phyloP scores from a whole-genome alignment of 2,113 vertebrate species.

The Dasyprocta punctata region DNA sequence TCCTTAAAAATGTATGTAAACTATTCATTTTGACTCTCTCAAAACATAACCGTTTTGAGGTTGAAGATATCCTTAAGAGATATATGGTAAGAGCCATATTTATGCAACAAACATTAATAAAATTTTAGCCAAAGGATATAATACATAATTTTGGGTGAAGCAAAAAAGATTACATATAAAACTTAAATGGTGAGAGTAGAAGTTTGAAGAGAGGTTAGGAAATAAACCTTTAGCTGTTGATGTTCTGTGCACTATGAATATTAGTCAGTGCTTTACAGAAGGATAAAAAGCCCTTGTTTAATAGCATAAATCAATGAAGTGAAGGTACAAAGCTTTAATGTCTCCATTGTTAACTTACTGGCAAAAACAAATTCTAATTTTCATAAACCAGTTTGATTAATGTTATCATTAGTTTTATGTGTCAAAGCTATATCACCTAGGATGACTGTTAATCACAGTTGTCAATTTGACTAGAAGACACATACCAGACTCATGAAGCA shows the following conservation, averaged over 20 bases:
- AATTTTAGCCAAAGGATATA: neutral
- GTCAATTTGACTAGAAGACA: neutral
- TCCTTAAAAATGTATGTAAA: neutral
- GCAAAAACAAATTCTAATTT: neutral
- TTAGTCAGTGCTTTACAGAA: neutral
- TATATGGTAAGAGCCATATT: neutral
- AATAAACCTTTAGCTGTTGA: neutral
- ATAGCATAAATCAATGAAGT: neutral
- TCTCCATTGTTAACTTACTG: neutral
- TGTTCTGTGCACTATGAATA: neutral
- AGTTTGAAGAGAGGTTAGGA: neutral
- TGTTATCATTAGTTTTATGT: neutral
- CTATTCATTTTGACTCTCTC: neutral
- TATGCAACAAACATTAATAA: neutral
- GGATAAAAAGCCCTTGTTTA: neutral
- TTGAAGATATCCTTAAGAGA: neutral
- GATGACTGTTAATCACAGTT: neutral
- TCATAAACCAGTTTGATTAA: neutral
- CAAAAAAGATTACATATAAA: neutral
- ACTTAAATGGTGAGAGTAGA: neutral
- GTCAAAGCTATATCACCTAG: neutral
- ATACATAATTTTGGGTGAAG: neutral
- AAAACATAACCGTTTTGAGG: neutral
- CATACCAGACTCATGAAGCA: neutral
- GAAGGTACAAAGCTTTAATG: neutral